Base-by-base conservation (phyloP, 2,888 invertebrate species). In the Tenthredo mesomela region DNA sequence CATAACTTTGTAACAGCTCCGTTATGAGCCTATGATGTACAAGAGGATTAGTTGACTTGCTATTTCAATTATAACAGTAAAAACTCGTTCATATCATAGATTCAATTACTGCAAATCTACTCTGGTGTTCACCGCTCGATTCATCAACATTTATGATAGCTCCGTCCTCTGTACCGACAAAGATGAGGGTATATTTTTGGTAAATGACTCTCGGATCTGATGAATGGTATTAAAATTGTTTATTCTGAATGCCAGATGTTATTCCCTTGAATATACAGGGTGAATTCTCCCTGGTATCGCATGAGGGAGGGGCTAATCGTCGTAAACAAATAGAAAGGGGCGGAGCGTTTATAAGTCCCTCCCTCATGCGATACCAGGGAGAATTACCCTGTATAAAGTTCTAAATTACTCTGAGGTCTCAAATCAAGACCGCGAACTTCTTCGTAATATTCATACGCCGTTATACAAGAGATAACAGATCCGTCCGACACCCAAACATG, bases 151-250 rank as follows among this genome's bases (percentile, higher is more conserved):
- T 80, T 10, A 88, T 78, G 10, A 90, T 84, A 25, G 86, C 86
- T 37, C 90, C 90, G 7, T 85, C 85, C n/a, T 85, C 84, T 0
- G 89, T 89, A 61, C 90, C 90, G 9, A 84, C 88, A 21, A 90
- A 86, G 6, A 90, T 86, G 43, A 85, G 84, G 61, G 88, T 85
- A 33, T 86, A 78, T 54, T 88, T 88, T 0, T 87, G 86, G 82
- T 87, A 86, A 58, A 89, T 86, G 9, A 88, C 25, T 71, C 86
- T 82, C 12, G 86, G 85, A 0, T 82, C 88, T 89, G 67, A 25
- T 21, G 15, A 54, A 37, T 15, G 61, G 1, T 43, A 25, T 58
- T 40, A 0, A 21, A 37, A 40, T 77, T 29, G 9, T 15, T 15
- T 71, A 43, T 47, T 18, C 9, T 61, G 25, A 73, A 33, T 70